These are phyloP conservation scores for Cephalopholis sonnerati DNA, from an alignment of 2,113 vertebrate genomes.

Conservation along the genomic window DNA sequence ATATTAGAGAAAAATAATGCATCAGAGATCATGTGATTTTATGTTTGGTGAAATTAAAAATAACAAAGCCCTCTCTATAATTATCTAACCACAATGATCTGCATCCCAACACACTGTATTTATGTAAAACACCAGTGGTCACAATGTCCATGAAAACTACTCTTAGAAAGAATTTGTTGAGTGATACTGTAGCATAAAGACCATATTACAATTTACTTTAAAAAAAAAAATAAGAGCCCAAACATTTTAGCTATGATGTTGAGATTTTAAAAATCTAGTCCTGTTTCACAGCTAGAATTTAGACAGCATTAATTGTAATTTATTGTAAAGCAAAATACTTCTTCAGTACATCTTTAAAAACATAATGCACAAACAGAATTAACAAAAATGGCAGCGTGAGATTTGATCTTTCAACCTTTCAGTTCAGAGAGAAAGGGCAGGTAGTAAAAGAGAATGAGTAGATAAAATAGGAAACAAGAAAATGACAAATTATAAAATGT, in stretches of 20 bases:
- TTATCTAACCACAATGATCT: background rate
- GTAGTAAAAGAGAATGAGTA: constrained; percentile 1
- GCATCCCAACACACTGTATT: background rate
- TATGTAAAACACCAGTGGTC: background rate
- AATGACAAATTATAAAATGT: constrained; percentile 19
- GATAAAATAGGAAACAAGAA: constrained; percentile 45
- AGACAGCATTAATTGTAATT: background rate
- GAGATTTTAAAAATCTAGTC: too few species aligned
- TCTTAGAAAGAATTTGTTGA: background rate
- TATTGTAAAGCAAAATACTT: background rate
- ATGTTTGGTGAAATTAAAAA: background rate
- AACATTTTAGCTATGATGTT: background rate
- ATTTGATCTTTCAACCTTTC: constrained; percentile 1
- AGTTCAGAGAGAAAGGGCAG: constrained; percentile 1
- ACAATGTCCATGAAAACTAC: background rate
- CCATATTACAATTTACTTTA: too few species aligned
- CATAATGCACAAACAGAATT: background rate
- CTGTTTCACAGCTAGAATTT: background rate
- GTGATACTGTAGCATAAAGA: background rate
- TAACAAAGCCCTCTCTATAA: background rate
- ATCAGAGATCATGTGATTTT: background rate
- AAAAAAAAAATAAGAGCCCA: background rate
- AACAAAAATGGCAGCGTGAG: background rate
- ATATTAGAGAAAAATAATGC: background rate
- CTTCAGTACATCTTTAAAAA: background rate